Conservation (phyloP, 1,140 invertebrate species). For the Drosophila gunungcola region DNA sequence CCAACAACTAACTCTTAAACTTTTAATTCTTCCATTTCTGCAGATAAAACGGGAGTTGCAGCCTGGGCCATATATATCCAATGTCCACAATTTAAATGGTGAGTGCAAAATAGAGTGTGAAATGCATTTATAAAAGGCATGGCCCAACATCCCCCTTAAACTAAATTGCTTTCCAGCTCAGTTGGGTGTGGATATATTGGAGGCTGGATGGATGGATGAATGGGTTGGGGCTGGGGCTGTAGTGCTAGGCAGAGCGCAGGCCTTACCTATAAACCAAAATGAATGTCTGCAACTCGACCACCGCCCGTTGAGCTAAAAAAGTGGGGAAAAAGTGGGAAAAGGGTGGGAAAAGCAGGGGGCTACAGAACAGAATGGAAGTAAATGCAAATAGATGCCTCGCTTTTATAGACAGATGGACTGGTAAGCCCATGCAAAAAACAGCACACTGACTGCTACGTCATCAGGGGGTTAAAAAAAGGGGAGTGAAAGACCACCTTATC, state of each 20-base stretch:
- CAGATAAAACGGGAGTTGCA: constrained; percentile 37
- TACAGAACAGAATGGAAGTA: constrained; percentile 20
- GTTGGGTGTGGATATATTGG: not conserved
- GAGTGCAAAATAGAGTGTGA: constrained; percentile 70
- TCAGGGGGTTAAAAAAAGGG: constrained; percentile 2
- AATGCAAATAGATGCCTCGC: constrained; percentile 68
- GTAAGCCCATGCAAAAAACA: constrained; percentile 28
- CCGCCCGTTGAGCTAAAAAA: constrained; percentile 20
- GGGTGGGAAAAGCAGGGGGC: not conserved
- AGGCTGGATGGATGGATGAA: not conserved
- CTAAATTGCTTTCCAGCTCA: constrained; percentile 70
- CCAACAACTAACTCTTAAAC: not conserved
- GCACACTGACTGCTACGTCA: constrained; percentile 43
- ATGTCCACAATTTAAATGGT: constrained; percentile 77
- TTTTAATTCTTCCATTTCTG: constrained; percentile 3
- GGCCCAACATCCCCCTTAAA: constrained; percentile 23
- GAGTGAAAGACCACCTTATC: constrained; percentile 13
- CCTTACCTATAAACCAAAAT: constrained; percentile 73
- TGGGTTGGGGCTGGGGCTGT: not conserved
- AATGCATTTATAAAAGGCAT: constrained; percentile 56
- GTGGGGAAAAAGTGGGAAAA: not conserved
- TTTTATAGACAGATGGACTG: constrained; percentile 34
- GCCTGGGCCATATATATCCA: constrained; percentile 17
- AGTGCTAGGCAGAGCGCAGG: not conserved
- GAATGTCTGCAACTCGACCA: constrained; percentile 59